Conservation (phyloP, 2,797 vertebrate genomes). For the Esox lucius region DNA sequence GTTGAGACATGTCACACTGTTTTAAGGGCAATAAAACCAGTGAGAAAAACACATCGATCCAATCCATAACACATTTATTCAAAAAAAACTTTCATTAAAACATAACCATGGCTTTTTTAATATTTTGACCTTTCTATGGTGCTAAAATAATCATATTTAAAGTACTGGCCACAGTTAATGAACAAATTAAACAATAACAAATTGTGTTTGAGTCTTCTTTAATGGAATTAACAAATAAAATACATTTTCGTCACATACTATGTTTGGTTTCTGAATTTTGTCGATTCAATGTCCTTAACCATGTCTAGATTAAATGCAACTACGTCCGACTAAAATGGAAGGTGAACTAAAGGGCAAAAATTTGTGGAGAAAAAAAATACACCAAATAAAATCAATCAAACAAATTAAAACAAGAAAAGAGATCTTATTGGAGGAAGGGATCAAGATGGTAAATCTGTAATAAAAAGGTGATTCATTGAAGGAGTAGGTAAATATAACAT, state of each 20-base stretch:
- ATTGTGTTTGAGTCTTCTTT: slow-evolving; percentile 28
- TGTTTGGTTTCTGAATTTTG: slow-evolving; percentile 43
- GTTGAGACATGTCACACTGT: not conserved
- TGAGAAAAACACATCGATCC: not conserved
- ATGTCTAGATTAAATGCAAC: slow-evolving; percentile 42
- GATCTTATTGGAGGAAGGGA: slow-evolving; percentile 9
- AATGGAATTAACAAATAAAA: slow-evolving; percentile 52
- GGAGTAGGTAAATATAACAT: slow-evolving; percentile 5
- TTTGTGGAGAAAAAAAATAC: slow-evolving; percentile 13
- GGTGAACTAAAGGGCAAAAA: slow-evolving; percentile 17
- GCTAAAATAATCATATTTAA: not conserved
- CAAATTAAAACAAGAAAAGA: slow-evolving; percentile 1
- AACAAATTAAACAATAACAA: slow-evolving; percentile 13
- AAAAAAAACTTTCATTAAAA: not conserved
- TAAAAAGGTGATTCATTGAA: slow-evolving; percentile 13
- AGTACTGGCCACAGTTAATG: not conserved
- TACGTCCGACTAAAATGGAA: slow-evolving; percentile 24
- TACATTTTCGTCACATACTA: slow-evolving; percentile 24
- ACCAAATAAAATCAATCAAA: slow-evolving; percentile 32
- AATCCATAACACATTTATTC: not conserved
- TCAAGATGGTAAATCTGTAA: not conserved
- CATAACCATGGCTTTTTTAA: not conserved
- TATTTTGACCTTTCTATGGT: not conserved
- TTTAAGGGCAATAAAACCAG: not conserved
- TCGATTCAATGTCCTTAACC: slow-evolving; percentile 21